Evolutionary conservation across 2,888 invertebrate genomes (phyloP), one percentile per base, ranked within the genome.

Genomic region (Agrochola macilenta): DNA sequence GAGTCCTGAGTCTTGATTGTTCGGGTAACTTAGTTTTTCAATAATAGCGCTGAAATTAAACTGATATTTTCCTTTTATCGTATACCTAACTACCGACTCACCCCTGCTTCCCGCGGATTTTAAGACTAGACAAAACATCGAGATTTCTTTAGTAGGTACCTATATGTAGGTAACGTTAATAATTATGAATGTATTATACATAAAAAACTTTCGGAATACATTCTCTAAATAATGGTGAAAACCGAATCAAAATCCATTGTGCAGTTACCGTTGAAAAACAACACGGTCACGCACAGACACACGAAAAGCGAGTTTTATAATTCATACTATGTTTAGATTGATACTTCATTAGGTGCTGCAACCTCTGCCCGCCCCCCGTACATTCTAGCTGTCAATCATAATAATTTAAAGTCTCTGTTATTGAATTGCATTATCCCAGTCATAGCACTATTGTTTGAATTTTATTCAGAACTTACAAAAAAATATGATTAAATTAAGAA

Each of bases 401-500:
- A 49, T 7, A 49, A 49, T 20, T 17, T 23, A 4, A 57, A 23
- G 46, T 60, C 7, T 26, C 2, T 23, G 5, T 17, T 11, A 75
- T 20, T 60, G 23, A 1, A 60, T 49, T 75, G 1, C 7, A 74
- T 60, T 4, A 12, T 17, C 26, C 9, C 12, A 3, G 39, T 5
- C 9, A 3, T 46, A 43, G 8, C 26, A 65, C 35, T 14, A 58
- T 46, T 60, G 1, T 60, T 60, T 20, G 17, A 74, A 26, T 43
- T 54, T 20, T 43, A 30, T 61, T 9, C 17, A 26, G 26, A 26
- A 61, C 0, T 26, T 23, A 65, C 5, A 4, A 49, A 43, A 46
- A 71, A 46, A 35, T 7, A 20, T 20, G 46, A 49, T 20, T 23
- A 35, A 30, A 26, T 35, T 30, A 83, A 74, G 68, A 69, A 83